Conservation (phyloP, 2,888 invertebrate species). For the Eilema depressum region DNA sequence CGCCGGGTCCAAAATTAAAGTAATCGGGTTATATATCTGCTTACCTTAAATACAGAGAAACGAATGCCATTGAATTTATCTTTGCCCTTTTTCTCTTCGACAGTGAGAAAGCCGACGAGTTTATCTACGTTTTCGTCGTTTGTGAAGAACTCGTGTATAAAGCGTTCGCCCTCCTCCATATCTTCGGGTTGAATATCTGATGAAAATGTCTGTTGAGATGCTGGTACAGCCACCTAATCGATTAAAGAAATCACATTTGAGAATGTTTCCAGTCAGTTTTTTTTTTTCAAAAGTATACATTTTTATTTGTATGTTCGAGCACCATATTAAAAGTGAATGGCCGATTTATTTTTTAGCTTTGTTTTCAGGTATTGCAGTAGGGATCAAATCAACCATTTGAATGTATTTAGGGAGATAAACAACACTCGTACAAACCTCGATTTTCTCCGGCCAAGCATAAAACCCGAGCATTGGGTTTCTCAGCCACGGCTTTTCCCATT, state of each 20-base stretch:
- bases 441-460: slow-evolving; percentile 85
- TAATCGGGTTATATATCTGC: slow-evolving; percentile 32
- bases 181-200: slow-evolving; percentile 84
- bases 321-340: background rate
- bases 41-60: slow-evolving; percentile 91
- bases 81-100: slow-evolving; percentile 95
- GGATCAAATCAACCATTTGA: background rate
- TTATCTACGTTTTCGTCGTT: slow-evolving; percentile 89
- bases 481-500: slow-evolving; percentile 92
- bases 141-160: slow-evolving; percentile 90
- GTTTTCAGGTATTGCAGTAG: too few relatives aligned
- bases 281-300: too few relatives aligned
- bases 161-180: slow-evolving; percentile 88
- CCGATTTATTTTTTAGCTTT: background rate
- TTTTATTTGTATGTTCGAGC: background rate
- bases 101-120: slow-evolving; percentile 90
- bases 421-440: slow-evolving; percentile 77
- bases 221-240: slow-evolving; percentile 89
- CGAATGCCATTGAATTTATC: slow-evolving; percentile 92
- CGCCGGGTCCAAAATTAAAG: too few relatives aligned
- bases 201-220: slow-evolving; percentile 87
- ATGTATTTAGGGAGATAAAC: background rate
- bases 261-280: background rate
- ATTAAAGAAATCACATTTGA: background rate
- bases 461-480: slow-evolving; percentile 90